These are phyloP conservation scores for Zosterops lateralis DNA, from an alignment of 2,113 vertebrate species.

Conservation along the genomic window DNA sequence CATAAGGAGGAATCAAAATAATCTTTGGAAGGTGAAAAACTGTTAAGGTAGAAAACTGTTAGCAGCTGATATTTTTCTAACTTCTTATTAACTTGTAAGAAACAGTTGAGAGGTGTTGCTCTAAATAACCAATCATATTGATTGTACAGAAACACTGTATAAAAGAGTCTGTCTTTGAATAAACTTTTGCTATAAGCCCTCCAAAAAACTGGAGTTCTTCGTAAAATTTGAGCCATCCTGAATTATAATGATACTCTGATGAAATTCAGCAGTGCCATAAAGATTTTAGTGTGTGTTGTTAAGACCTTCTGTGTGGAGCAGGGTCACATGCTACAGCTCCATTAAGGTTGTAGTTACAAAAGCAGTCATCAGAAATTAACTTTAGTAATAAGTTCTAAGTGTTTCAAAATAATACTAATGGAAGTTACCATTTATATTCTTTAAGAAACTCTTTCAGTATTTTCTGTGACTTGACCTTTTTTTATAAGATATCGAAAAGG, in stretches of 20 bases:
- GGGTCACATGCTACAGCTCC: not conserved
- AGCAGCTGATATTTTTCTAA: no score
- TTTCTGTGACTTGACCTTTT: constrained; percentile 71
- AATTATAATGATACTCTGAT: not conserved
- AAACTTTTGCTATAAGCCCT: no score
- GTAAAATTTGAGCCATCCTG: no score
- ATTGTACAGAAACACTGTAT: no score
- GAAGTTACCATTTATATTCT: constrained; percentile 56
- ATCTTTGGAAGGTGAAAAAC: no score
- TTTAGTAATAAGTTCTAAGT: constrained; percentile 47
- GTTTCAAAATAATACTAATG: constrained; percentile 60
- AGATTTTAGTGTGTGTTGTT: constrained; percentile 49
- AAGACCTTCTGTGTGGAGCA: constrained; percentile 20
- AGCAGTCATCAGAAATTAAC: constrained; percentile 56
- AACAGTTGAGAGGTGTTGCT: no score
- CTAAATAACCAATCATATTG: no score
- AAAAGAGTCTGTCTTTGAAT: no score
- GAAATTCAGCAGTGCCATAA: constrained; percentile 42
- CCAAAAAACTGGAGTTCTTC: no score
- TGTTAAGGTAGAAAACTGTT: no score
- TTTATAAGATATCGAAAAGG: constrained; percentile 70
- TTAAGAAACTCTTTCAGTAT: constrained; percentile 55
- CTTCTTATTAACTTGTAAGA: no score
- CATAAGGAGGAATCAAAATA: no score
- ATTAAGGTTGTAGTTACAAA: constrained; percentile 40